Base-by-base conservation (phyloP, 2,888 invertebrate species). In the Leptinotarsa haldemani region DNA sequence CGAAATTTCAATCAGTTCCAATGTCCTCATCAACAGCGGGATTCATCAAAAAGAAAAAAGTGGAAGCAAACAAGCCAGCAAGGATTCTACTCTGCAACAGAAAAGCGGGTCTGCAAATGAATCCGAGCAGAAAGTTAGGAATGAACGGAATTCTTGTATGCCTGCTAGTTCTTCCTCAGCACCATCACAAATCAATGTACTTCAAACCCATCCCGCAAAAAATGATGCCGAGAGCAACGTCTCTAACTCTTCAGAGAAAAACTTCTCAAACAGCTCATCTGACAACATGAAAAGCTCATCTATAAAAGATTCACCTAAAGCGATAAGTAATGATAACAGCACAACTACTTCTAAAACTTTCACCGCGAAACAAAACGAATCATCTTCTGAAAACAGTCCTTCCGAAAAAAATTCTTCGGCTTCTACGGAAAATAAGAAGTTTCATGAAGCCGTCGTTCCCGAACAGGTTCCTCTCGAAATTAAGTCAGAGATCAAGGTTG, bases 11-110 rank as follows among this genome's bases (percentile, higher is more conserved):
- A 15, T 2, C 1, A 25, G 40, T 64, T 48, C 40, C 15, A 20
- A 18, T 7, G 69, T 47, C 4, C 50, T 48, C 47, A 61, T 66
- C 22, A 65, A 22, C 18, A 20, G 18, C 9, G 73, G 46, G 15
- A 65, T 25, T 7, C 64, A 61, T 25, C 64, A 30, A 22, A 40
- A 46, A 48, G 58, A 69, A 40, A 63, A 66, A 47, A 22, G 61
- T 13, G 69, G 13, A n/a, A 40, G 18, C 63, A 40, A 15, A 15
- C 65, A 61, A n/a, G 47, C 12, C 20, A 4, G 20, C 48, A 65
- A 25, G 48, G 48, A 47, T 22, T 12, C 65, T 2, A 16, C 65
- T 20, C 2, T 9, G 20, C 20, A 65, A 47, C 15, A 65, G 7
- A 47, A 20, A 18, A 22, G 20, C 56, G 20, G 25, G 20, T 22